These are phyloP conservation scores for Narcine bancroftii DNA, from an alignment of 2,113 vertebrate genomes.

Conservation along the genomic window DNA sequence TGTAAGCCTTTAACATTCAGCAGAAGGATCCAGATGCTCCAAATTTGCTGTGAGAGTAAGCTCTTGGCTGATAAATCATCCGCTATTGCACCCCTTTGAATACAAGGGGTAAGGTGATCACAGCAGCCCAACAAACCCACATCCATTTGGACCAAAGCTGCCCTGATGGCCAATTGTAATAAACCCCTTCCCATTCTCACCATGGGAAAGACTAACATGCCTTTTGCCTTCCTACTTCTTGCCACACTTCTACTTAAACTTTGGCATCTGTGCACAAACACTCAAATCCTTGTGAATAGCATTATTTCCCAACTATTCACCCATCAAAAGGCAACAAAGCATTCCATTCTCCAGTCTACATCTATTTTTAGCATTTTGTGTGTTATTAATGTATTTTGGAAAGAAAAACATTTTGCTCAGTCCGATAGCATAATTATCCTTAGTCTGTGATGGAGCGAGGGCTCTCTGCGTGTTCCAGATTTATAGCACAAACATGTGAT, in stretches of 20 bases:
- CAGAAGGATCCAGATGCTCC: too few relatives aligned
- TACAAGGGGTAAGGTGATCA: neutral
- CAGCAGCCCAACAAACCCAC: too few relatives aligned
- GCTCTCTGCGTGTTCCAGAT: neutral
- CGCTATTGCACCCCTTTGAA: too few relatives aligned
- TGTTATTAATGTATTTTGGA: neutral
- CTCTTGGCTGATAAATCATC: too few relatives aligned
- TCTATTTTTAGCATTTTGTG: neutral
- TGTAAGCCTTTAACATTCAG: too few relatives aligned
- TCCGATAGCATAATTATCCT: neutral
- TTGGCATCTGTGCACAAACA: neutral
- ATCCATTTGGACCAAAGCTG: too few relatives aligned
- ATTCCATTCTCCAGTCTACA: neutral
- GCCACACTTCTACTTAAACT: neutral
- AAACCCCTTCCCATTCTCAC: too few relatives aligned
- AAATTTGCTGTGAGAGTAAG: too few relatives aligned
- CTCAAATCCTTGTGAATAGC: neutral
- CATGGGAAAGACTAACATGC: too few relatives aligned
- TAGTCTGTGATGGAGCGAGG: neutral
- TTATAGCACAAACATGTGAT: neutral
- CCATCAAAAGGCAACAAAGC: neutral
- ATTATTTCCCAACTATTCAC: neutral
- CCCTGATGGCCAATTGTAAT: too few relatives aligned
- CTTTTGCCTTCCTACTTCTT: neutral
- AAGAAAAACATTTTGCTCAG: neutral